Evolutionary conservation across 2,113 vertebrate genomes (phyloP).

Genomic region (Tetrao urogallus): DNA sequence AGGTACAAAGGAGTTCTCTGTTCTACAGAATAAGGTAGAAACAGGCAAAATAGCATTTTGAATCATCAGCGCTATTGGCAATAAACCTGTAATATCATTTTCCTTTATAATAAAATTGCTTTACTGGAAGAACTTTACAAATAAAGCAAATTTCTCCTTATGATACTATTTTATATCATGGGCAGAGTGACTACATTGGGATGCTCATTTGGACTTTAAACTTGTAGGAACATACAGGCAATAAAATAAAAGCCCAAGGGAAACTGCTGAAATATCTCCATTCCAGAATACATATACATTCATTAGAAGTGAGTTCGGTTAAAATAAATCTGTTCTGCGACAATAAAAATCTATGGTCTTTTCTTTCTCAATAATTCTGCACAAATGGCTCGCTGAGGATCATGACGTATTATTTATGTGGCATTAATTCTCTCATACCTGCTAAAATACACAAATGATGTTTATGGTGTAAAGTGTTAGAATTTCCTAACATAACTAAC

Average conservation of each 20-base stretch:
- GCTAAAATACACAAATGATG: background rate
- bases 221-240: background rate
- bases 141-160: background rate
- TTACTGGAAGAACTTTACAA: conserved; percentile 15
- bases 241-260: background rate
- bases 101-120: background rate
- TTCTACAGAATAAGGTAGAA: background rate
- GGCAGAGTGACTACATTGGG: background rate
- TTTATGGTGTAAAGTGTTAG: background rate
- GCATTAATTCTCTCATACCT: accelerated
- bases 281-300: background rate
- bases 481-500: background rate
- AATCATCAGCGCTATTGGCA: background rate
- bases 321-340: background rate
- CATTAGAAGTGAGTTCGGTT: background rate
- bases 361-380: background rate
- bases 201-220: background rate
- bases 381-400: background rate
- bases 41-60: background rate
- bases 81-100: background rate
- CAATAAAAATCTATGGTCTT: background rate
- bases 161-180: background rate
- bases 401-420: background rate
- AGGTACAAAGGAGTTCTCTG: background rate
- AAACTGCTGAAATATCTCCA: background rate